phyloP scores from a whole-genome alignment of 2,888 invertebrate genomes.

The Dryobotodes eremita region DNA sequence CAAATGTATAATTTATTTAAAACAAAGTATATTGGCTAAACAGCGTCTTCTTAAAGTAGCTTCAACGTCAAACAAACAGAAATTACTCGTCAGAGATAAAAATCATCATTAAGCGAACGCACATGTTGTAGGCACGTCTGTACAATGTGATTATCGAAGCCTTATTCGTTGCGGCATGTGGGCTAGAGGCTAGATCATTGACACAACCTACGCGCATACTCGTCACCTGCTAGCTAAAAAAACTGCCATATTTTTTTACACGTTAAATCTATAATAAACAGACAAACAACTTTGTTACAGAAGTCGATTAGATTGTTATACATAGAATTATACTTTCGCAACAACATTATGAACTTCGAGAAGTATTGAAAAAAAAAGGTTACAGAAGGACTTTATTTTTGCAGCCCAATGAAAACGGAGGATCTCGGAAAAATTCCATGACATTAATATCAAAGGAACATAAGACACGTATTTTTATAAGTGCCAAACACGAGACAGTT shows the following conservation, averaged over 20 bases:
- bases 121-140: constrained; percentile 73
- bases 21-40: constrained; percentile 29
- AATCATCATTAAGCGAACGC: constrained; percentile 71
- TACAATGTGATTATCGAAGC: constrained; percentile 88
- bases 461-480: constrained; percentile 87
- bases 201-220: constrained; percentile 89
- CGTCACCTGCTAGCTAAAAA: constrained; percentile 89
- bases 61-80: constrained; percentile 45
- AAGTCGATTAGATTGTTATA: constrained; percentile 8
- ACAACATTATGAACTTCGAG: constrained; percentile 75
- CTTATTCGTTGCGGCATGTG: constrained; percentile 90
- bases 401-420: constrained; percentile 86
- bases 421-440: constrained; percentile 90
- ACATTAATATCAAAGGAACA: constrained; percentile 79
- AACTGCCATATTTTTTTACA: constrained; percentile 78
- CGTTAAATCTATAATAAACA: constrained; percentile 85
- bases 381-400: constrained; percentile 71
- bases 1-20: constrained; percentile 34
- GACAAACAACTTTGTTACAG: constrained; percentile 59
- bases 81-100: constrained; percentile 69
- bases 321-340: neutral
- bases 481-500: constrained; percentile 84
- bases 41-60: constrained; percentile 24
- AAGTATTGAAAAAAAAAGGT: constrained; percentile 22
- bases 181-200: constrained; percentile 90